Percentiles rank a stretch among this genome's conserved stretches.
These are phyloP conservation scores for Microtus montanus DNA, from an alignment of 2,113 vertebrate species.

Conservation along the genomic window DNA sequence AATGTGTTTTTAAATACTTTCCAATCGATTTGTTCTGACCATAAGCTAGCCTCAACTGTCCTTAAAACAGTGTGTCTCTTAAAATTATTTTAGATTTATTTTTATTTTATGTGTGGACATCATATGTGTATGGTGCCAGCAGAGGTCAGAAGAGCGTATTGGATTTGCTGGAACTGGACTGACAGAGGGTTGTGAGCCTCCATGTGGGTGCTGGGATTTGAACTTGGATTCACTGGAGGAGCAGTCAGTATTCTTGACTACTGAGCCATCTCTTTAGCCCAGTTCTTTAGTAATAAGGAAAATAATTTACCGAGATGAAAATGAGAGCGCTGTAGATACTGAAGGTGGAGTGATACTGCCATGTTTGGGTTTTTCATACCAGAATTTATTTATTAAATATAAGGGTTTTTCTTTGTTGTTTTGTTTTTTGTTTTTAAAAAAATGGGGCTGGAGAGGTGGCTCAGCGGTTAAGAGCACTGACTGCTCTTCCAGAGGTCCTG, in stretches of 20 bases:
- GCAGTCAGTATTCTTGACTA: not conserved
- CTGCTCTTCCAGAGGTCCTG: too few species aligned
- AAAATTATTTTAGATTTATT: not conserved
- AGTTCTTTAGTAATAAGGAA: conserved; percentile 5
- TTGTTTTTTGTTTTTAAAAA: too few species aligned
- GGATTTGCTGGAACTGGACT: too few species aligned
- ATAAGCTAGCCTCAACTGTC: not conserved
- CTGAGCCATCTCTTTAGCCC: not conserved
- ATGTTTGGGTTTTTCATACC: conserved; percentile 20
- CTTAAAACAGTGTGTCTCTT: not conserved
- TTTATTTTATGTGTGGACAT: not conserved
- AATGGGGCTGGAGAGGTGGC: too few species aligned
- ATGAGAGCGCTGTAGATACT: not conserved
- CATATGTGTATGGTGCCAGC: not conserved
- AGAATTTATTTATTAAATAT: conserved; percentile 31
- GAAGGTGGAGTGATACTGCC: not conserved
- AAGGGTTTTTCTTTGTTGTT: not conserved
- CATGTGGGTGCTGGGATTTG: not conserved
- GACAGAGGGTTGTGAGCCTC: not conserved
- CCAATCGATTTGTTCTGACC: conserved; percentile 38
- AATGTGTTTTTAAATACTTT: conserved; percentile 48
- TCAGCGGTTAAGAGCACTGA: too few species aligned
- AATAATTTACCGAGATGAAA: conserved; percentile 40
- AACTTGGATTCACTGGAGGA: not conserved
- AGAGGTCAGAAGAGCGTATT: not conserved